phyloP scores from a whole-genome alignment of 92 coral and sea anemone species.

The Siderastrea siderea region DNA sequence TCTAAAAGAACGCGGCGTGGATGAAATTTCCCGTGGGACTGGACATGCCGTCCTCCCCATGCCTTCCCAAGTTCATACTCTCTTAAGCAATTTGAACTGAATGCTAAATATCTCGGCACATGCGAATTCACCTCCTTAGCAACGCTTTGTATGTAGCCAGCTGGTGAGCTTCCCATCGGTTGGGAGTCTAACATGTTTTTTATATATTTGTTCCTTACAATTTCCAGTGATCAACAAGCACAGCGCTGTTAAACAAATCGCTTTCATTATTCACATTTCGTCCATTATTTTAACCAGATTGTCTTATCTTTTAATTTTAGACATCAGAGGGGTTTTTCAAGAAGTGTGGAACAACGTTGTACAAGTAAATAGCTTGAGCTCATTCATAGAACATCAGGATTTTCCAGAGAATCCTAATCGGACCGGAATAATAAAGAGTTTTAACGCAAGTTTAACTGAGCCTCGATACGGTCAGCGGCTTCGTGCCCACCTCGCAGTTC shows the following conservation, averaged over 20 bases:
- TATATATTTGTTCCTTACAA: no score
- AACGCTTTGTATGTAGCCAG: no score
- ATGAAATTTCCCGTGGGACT: no score
- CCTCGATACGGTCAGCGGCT: slow-evolving; percentile 30
- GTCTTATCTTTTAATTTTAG: background rate
- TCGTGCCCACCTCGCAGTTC: slow-evolving; percentile 22
- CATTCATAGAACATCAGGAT: slow-evolving; percentile 8
- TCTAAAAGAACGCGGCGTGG: no score
- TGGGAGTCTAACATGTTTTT: no score
- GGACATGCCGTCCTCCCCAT: no score
- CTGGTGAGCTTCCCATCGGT: no score
- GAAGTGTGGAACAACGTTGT: slow-evolving; percentile 23
- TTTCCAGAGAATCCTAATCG: slow-evolving; percentile 11
- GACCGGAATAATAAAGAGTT: background rate
- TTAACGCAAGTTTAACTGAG: background rate
- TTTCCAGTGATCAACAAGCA: background rate
- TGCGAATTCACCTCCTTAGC: no score
- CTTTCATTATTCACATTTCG: background rate
- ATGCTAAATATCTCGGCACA: no score
- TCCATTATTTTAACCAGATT: background rate
- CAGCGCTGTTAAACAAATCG: background rate
- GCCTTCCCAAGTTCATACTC: no score
- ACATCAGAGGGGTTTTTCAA: slow-evolving; percentile 39
- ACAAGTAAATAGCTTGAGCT: slow-evolving; percentile 1
- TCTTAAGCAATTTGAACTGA: no score